Evolutionary conservation across 37 sponge, comb jelly and placozoan genomes (phyloP), one percentile per base, ranked within the genome.

Genomic region (Crambe crambe): DNA sequence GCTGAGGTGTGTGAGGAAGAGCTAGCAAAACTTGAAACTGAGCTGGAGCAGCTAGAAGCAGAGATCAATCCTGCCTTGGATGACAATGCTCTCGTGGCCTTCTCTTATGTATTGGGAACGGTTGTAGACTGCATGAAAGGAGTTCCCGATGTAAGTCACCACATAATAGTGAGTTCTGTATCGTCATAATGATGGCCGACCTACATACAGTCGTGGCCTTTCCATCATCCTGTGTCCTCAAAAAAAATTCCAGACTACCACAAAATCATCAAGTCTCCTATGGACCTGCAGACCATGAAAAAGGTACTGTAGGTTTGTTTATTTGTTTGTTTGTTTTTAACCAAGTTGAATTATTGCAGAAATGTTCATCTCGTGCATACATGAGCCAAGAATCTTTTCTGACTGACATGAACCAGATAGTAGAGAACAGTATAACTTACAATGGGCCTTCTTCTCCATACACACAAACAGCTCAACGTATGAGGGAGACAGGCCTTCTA

Each of bases 191-290:
- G 66, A 18, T 2, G 3, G 2, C 2, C 8, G 0, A 23, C 31
- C 70, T 80, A n/a, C 36, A 29, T 37, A 60, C 32, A 97, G 97
- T 82, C 94, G 1, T 74, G 83, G 59, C 82, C 84, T 0, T 97
- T 97, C 58, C 93, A 95, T 81, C 63, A 82, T 35, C 96, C 97
- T 60, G 97, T 97, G 56, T 77, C 86, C 2, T 85, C 88, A 41
- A 92, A 92, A 81, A 89, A 95, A 63, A 80, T 95, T 29, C 94
- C 97, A n/a, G 95, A 94, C 81, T 97, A 97, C 77, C 84, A 97
- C 79, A 89, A 81, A 57, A 77, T 92, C 42, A 87, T 97, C 22
- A 83, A 75, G 3, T 42, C 60, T 26, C 91, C 97, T 10, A 97
- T 97, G 97, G 95, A 97, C 62, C 83, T 97, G 25, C 86, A 92